Base-by-base conservation (phyloP, 2,797 vertebrate species). In the Dallia pectoralis region DNA sequence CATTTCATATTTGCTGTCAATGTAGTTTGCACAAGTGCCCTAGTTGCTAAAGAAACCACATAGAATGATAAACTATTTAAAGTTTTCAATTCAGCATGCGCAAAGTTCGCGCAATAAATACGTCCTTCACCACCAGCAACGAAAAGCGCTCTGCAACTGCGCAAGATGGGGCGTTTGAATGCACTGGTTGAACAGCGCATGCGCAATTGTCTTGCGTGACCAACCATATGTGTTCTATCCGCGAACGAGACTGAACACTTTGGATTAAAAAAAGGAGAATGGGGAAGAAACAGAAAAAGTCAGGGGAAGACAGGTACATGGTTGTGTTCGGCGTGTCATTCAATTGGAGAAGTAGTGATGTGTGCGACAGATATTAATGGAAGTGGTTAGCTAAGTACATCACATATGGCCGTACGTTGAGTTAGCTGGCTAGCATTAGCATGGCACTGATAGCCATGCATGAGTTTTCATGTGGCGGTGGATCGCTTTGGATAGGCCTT, bases 261-360 rank as follows among this genome's bases (percentile, higher is more conserved):
- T 59, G 18, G 76, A 27, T 61, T 59, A n/a, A n/a, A 27, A 48
- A 7, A 80, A 74, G 73, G 77, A 87, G 32, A 40, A 93, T 93
- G 93, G 93, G 92, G n/a, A 93, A 93, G 81, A 93, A 93, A 82
- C 93, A 92, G 89, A 93, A 93, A 87, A 93, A 91, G 82, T 87
- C 85, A 74, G 92, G 91, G 22, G 92, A 93, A 68, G 93, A 93
- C 84, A 91, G 93, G 93, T 93, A 90, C 25, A 40, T 19, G 30
- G 44, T 59, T 15, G 56, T 15, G 51, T 51, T 25, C 32, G 25
- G 6, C 11, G 6, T 59, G 25, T 36, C 29, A 56, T 70, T 16
- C 22, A n/a, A 59, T 16, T 8, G 56, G 49, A 56, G n/a, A 61
- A 25, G 27, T 32, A 27, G 61, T 32, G 29, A 16, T 32, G 15